A percentile compares a stretch with the other conserved stretches of the same genome.
These are phyloP conservation scores for Candidula unifasciata DNA, from an alignment of 2,888 invertebrate species.

Conservation along the genomic window DNA sequence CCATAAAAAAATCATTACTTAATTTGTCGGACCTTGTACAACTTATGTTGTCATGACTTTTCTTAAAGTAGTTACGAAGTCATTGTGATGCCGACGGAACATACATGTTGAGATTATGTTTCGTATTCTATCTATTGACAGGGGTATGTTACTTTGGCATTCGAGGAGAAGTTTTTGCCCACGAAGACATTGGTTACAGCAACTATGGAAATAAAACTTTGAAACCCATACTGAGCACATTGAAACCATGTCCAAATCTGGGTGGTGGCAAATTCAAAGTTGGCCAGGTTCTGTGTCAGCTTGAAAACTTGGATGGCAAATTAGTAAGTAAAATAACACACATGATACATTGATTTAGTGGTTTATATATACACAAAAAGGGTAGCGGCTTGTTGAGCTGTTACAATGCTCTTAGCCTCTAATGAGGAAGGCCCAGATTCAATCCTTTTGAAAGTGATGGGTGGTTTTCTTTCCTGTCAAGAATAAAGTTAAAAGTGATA, in stretches of 20 bases:
- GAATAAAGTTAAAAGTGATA: too few species aligned
- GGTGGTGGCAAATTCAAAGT: constrained; percentile 24
- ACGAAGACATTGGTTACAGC: constrained; percentile 3
- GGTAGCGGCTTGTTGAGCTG: too few species aligned
- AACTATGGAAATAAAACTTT: neutral
- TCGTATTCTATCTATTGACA: neutral
- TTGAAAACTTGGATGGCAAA: constrained; percentile 24
- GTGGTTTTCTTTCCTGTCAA: too few species aligned
- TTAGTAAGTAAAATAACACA: neutral
- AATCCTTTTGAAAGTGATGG: too few species aligned
- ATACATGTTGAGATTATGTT: neutral
- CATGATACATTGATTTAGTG: neutral
- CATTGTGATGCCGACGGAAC: neutral
- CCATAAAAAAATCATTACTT: too few species aligned
- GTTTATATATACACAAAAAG: too few species aligned
- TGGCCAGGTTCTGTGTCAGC: neutral
- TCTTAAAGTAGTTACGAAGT: neutral
- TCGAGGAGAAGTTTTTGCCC: neutral
- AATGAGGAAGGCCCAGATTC: too few species aligned
- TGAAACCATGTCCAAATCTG: neutral
- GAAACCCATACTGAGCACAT: neutral
- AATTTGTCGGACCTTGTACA: too few species aligned
- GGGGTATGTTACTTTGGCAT: constrained; percentile 17
- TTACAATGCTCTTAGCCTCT: too few species aligned
- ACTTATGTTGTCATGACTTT: too few species aligned